A percentile compares a stretch with the other conserved stretches of the same genome.
These are phyloP conservation scores for Moxostoma hubbsi DNA, from an alignment of 2,797 vertebrate genomes.

Conservation along the genomic window DNA sequence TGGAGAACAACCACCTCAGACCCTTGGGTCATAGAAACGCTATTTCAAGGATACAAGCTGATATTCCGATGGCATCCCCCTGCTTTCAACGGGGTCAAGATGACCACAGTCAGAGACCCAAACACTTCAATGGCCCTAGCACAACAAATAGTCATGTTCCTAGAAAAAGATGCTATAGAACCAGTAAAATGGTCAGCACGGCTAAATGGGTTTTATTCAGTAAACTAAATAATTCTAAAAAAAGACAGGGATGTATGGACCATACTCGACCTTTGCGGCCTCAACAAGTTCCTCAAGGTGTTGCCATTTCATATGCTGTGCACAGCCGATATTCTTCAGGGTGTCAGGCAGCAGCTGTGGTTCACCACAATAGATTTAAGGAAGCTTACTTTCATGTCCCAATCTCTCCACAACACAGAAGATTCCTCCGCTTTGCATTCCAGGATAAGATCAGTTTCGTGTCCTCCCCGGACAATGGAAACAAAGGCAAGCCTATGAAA, in stretches of 20 bases:
- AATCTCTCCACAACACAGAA: no score
- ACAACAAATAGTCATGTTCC: neutral
- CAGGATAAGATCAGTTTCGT: no score
- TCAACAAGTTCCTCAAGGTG: no score
- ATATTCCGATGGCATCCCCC: neutral
- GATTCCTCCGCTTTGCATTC: no score
- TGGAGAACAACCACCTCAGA: neutral
- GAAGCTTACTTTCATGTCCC: no score
- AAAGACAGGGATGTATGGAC: neutral
- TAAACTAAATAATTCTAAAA: neutral
- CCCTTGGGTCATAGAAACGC: neutral
- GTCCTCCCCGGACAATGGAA: no score
- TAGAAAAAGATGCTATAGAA: neutral
- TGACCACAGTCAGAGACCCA: neutral
- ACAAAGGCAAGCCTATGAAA: no score
- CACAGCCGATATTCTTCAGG: no score
- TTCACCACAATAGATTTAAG: no score
- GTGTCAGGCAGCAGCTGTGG: no score
- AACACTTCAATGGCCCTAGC: neutral
- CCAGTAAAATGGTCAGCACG: neutral
- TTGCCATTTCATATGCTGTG: no score
- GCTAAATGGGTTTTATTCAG: neutral
- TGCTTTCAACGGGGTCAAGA: neutral
- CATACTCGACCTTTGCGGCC: no score
- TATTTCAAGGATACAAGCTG: neutral